Percentiles rank a stretch among this genome's conserved stretches.
These are phyloP conservation scores for Strigamia crassipes DNA, from an alignment of 2,888 invertebrate genomes.

Conservation along the genomic window DNA sequence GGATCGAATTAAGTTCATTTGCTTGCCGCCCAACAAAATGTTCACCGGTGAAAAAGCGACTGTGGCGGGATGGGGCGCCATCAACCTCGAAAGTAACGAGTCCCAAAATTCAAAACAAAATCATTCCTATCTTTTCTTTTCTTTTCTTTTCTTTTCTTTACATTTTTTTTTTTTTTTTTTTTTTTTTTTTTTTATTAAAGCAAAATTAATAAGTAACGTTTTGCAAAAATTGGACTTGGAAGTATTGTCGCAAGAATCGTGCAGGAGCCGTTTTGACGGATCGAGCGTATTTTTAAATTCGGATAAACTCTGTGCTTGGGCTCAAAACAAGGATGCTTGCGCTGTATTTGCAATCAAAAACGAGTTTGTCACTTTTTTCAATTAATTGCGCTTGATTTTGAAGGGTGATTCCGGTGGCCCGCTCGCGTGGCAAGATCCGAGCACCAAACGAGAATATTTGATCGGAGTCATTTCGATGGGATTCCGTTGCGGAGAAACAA, in stretches of 20 bases:
- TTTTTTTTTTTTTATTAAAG: neutral
- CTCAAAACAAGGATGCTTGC: conserved; percentile 65
- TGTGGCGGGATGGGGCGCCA: neutral
- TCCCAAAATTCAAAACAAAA: neutral
- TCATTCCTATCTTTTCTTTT: too few relatives aligned
- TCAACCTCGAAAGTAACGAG: neutral
- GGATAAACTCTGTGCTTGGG: conserved; percentile 63
- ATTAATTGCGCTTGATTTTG: neutral
- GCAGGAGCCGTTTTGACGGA: neutral
- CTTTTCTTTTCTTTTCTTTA: too few relatives aligned
- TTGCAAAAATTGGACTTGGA: neutral
- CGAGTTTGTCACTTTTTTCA: neutral
- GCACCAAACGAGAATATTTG: conserved; percentile 57
- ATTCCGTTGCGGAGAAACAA: conserved; percentile 62
- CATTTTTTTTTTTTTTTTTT: neutral
- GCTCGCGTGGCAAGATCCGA: conserved; percentile 63
- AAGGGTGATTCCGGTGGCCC: conserved; percentile 66
- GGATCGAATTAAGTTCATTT: neutral
- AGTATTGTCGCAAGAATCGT: neutral
- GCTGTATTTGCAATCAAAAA: conserved; percentile 60
- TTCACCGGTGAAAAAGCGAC: neutral
- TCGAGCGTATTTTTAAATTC: neutral
- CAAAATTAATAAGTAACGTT: neutral
- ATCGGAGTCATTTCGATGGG: conserved; percentile 67
- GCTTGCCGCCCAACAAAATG: neutral